Base-by-base conservation (phyloP, 2,797 vertebrate genomes). In the Leptatherina wallacei region DNA sequence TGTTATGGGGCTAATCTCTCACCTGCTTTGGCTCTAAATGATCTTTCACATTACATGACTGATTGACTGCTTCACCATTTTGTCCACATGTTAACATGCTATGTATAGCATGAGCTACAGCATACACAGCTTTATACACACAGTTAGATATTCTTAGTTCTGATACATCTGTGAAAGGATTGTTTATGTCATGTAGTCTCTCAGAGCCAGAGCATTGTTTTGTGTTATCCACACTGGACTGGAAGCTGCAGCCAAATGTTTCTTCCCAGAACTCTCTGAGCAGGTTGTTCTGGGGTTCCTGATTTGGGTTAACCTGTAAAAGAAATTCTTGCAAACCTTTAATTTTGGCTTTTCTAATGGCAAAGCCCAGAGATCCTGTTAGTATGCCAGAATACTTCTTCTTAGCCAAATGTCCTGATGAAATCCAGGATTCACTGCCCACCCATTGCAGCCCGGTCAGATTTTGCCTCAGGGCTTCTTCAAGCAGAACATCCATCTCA, bases 381-480 rank as follows among this genome's bases (percentile, higher is more conserved):
- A 95, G 86, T 62, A 94, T 84, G 64, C 60, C 61, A 4, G 90
- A 89, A 44, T 85, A 85, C 55, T 36, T 88, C n/a, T 83, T 69
- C 13, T 60, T 87, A 58, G 93, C 83, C 61, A 95, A 69, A 69
- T 93, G 77, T 61, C 85, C 75, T 7, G 90, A 87, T 44, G 94
- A 94, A 52, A 95, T 94, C 94, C 94, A 95, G 61, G 94, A 95
- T 82, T 95, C 94, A 73, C 92, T 95, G 33, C 93, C 94, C 9
- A 95, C 85, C 94, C 94, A 95, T 80, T 95, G 94, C 58, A 94
- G 71, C 30, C 90, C 93, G 0, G 90, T 94, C 52, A 95, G 44
- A 61, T 95, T 95, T 78, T 94, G 93, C 14, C 61, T 85, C 35
- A 93, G 62, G 33, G 91, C 85, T 72, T 95, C 94, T 4, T 94